Percentiles rank a stretch among this genome's conserved stretches.
Conservation (phyloP, 2,888 invertebrate genomes). For the Falcaria lacertinaria region DNA sequence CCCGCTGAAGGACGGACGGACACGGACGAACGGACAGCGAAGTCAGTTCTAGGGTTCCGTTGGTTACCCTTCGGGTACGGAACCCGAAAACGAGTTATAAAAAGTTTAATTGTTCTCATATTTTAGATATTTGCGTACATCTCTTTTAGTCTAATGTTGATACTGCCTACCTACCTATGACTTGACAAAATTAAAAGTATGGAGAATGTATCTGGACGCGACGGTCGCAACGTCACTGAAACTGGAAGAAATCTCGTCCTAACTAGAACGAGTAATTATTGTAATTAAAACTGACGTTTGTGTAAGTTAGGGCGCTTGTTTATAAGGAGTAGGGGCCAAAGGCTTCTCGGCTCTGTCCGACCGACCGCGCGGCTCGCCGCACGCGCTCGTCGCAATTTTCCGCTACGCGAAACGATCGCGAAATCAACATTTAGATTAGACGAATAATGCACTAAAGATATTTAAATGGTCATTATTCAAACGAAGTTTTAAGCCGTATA, state of each 20-base stretch:
- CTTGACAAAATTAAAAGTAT: too few relatives aligned
- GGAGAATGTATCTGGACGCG: conserved; percentile 19
- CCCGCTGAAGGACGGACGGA: too few relatives aligned
- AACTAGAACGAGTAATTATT: conserved; percentile 66
- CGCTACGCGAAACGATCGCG: conserved; percentile 3
- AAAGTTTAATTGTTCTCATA: too few relatives aligned
- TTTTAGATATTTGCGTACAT: too few relatives aligned
- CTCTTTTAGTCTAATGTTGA: too few relatives aligned
- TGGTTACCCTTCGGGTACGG: too few relatives aligned
- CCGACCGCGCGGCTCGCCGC: conserved; percentile 31
- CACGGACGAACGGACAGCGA: too few relatives aligned
- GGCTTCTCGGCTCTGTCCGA: conserved; percentile 47
- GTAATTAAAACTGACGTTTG: conserved; percentile 57
- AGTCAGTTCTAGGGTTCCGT: too few relatives aligned
- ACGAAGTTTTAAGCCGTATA: too few relatives aligned
- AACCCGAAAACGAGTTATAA: too few relatives aligned
- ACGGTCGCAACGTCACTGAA: conserved; percentile 27
- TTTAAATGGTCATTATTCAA: too few relatives aligned
- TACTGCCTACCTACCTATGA: too few relatives aligned
- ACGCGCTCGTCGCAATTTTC: conserved; percentile 27
- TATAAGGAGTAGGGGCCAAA: conserved; percentile 50
- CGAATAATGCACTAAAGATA: not conserved
- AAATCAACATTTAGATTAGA: not conserved
- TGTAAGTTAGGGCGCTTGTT: conserved; percentile 51
- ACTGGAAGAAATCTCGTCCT: conserved; percentile 66